These are phyloP conservation scores for Lagopus muta DNA, from an alignment of 2,113 vertebrate genomes.

Conservation along the genomic window DNA sequence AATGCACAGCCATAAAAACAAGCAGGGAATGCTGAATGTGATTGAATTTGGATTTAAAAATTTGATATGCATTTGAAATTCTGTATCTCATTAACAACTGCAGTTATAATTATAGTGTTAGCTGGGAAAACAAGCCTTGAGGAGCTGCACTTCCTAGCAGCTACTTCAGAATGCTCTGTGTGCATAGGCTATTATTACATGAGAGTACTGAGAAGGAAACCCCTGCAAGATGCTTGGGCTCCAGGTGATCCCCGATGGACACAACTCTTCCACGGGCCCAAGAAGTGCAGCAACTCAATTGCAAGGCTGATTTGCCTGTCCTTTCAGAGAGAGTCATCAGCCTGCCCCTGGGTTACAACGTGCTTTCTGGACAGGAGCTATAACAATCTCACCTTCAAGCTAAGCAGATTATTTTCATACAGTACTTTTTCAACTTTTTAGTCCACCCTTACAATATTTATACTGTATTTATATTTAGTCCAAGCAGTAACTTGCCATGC, in stretches of 20 bases:
- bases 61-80: not conserved
- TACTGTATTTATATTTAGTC: not conserved
- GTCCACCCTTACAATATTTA: not conserved
- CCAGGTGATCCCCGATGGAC: accelerated
- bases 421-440: not conserved
- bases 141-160: not conserved
- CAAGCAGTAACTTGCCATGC: not conserved
- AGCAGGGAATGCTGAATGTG: accelerated
- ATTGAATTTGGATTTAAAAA: not conserved
- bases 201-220: not conserved
- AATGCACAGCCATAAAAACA: not conserved
- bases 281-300: not conserved
- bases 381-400: not conserved
- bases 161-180: not conserved
- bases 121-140: not conserved
- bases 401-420: not conserved
- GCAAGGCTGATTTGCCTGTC: not conserved
- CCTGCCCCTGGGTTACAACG: not conserved
- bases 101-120: not conserved
- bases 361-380: not conserved
- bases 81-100: not conserved
- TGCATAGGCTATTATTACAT: not conserved
- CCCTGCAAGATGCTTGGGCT: not conserved
- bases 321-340: not conserved
- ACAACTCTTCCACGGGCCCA: not conserved